Evolutionary conservation across 2,888 invertebrate species (phyloP).

Genomic region (Drosophila mimica): DNA sequence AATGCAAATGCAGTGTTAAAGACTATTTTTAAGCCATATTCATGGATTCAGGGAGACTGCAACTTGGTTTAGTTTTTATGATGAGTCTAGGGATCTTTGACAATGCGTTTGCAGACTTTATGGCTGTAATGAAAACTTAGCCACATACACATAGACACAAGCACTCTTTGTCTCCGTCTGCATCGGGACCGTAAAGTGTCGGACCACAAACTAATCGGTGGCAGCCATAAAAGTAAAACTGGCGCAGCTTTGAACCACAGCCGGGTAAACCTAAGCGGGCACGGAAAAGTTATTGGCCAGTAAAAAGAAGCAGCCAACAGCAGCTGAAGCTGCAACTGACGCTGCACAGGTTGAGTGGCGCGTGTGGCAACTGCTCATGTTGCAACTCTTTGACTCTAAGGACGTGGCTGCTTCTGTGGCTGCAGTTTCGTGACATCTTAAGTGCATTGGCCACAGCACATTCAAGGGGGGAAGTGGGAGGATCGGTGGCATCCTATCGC

Average conservation of each 20-base stretch:
- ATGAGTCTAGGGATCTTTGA: slow-evolving; percentile 1
- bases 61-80: slow-evolving; percentile 9
- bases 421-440: slow-evolving; percentile 69
- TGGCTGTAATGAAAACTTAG: slow-evolving; percentile 19
- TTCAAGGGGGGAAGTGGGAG: not conserved
- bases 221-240: slow-evolving; percentile 60
- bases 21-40: slow-evolving; percentile 5
- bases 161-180: slow-evolving; percentile 7
- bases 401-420: slow-evolving; percentile 32
- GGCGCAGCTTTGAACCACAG: slow-evolving; percentile 41
- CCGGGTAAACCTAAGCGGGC: slow-evolving; percentile 8
- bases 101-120: slow-evolving; percentile 37
- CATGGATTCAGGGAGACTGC: not conserved
- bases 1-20: slow-evolving; percentile 7
- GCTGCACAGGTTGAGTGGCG: slow-evolving; percentile 44
- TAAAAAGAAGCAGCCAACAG: slow-evolving; percentile 27
- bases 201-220: slow-evolving; percentile 69
- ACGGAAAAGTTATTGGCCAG: slow-evolving; percentile 49
- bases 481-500: slow-evolving; percentile 25
- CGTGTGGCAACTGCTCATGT: slow-evolving; percentile 59
- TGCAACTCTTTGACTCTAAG: slow-evolving; percentile 19
- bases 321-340: slow-evolving; percentile 9
- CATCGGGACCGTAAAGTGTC: slow-evolving; percentile 57
- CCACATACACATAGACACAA: not conserved
- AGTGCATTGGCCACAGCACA: slow-evolving; percentile 63